Conservation (phyloP, 2,113 vertebrate genomes). For the Spilogale gracilis region DNA sequence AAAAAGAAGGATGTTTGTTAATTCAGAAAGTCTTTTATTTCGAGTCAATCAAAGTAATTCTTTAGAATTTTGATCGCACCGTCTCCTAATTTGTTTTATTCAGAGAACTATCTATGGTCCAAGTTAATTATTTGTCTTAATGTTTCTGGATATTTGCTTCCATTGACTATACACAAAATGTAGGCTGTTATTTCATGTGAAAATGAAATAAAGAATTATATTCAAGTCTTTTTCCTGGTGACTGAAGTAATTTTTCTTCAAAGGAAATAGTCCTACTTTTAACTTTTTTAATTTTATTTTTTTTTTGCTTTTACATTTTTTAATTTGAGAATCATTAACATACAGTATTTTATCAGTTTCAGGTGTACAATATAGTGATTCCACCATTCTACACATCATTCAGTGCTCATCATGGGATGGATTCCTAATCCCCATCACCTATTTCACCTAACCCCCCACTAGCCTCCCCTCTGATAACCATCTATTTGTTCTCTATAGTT, state of each 20-base stretch:
- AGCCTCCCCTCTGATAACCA: background rate
- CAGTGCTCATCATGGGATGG: background rate
- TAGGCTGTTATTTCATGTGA: background rate
- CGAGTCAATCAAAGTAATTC: background rate
- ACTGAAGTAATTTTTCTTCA: background rate
- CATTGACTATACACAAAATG: background rate
- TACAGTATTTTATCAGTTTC: background rate
- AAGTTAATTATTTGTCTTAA: conserved; percentile 27
- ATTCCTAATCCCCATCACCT: background rate
- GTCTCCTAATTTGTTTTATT: background rate
- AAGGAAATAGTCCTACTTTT: background rate
- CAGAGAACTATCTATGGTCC: background rate
- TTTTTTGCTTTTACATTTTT: background rate
- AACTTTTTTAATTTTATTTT: background rate
- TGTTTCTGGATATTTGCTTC: conserved; percentile 7
- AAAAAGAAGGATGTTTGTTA: background rate
- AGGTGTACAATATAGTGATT: background rate
- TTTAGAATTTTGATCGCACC: background rate
- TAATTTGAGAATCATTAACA: background rate
- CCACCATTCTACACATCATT: background rate
- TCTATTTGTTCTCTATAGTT: background rate
- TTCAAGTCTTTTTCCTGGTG: background rate
- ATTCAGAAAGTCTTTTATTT: background rate
- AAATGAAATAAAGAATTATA: background rate
- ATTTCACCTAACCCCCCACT: background rate